Evolutionary conservation across 2,888 invertebrate genomes (phyloP).

Genomic region (Acronicta psi): DNA sequence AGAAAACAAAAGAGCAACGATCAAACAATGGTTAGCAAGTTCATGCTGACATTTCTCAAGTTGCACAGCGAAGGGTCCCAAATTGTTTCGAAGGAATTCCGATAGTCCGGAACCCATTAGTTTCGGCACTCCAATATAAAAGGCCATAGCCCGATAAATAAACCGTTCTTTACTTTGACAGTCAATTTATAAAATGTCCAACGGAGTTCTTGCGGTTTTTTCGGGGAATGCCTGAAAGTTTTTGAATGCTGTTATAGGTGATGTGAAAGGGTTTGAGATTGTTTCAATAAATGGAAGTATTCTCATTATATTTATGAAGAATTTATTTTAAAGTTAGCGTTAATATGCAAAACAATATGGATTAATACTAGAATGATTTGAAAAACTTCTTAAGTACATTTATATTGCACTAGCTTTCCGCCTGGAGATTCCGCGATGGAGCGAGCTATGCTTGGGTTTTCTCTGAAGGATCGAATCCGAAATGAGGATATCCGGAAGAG

Average conservation of each 20-base stretch:
- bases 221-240: slow-evolving; percentile 32
- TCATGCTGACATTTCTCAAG: slow-evolving; percentile 48
- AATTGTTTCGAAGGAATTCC: slow-evolving; percentile 66
- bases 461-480: too few relatives aligned
- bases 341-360: too few relatives aligned
- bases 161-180: slow-evolving; percentile 59
- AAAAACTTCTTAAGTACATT: too few relatives aligned
- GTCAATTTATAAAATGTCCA: slow-evolving; percentile 59
- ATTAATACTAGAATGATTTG: too few relatives aligned
- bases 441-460: too few relatives aligned
- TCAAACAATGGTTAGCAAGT: slow-evolving; percentile 44
- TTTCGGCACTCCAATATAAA: slow-evolving; percentile 58
- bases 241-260: slow-evolving; percentile 24
- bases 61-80: slow-evolving; percentile 48
- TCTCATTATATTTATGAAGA: too few relatives aligned
- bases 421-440: too few relatives aligned
- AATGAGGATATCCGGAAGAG: too few relatives aligned
- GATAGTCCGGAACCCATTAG: slow-evolving; percentile 63
- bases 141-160: slow-evolving; percentile 56
- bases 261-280: slow-evolving; percentile 18
- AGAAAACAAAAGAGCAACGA: slow-evolving; percentile 21
- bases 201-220: slow-evolving; percentile 42
- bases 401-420: too few relatives aligned
- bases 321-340: too few relatives aligned
- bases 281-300: slow-evolving; percentile 4